phyloP scores from a whole-genome alignment of 2,797 vertebrate genomes.

The Manis pentadactyla region DNA sequence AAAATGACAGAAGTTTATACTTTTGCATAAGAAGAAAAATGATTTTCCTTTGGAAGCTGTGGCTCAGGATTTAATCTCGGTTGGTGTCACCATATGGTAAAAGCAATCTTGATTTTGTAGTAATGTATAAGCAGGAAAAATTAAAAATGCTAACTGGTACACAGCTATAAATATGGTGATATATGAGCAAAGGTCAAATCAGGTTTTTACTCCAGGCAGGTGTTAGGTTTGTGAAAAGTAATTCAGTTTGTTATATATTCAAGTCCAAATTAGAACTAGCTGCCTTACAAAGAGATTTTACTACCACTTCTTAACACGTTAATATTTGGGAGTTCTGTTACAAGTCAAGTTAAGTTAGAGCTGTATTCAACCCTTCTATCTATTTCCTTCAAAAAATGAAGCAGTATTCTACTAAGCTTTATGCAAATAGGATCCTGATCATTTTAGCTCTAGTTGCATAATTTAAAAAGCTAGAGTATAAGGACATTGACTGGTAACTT shows the following conservation, averaged over 20 bases:
- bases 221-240: constrained; percentile 37
- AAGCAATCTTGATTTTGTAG: constrained; percentile 33
- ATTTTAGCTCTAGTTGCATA: constrained; percentile 51
- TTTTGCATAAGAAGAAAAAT: constrained; percentile 40
- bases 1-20: constrained; percentile 37
- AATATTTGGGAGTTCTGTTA: constrained; percentile 49
- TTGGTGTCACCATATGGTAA: not conserved
- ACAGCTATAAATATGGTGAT: not conserved
- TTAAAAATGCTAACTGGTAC: constrained; percentile 20
- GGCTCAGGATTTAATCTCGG: constrained; percentile 30
- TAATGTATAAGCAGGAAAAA: not conserved
- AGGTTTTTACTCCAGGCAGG: constrained; percentile 13
- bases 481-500: constrained; percentile 53
- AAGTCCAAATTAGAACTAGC: constrained; percentile 43
- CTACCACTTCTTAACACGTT: constrained; percentile 38
- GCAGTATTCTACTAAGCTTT: constrained; percentile 51
- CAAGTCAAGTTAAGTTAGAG: constrained; percentile 57
- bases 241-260: constrained; percentile 33
- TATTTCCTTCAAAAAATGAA: constrained; percentile 40
- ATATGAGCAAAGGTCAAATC: not conserved
- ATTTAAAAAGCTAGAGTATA: constrained; percentile 39
- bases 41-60: not conserved
- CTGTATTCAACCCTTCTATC: constrained; percentile 1
- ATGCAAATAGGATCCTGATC: constrained; percentile 41
- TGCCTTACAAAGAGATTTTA: constrained; percentile 42